phyloP scores from a whole-genome alignment of 2,797 vertebrate genomes.

The Alca torda region DNA sequence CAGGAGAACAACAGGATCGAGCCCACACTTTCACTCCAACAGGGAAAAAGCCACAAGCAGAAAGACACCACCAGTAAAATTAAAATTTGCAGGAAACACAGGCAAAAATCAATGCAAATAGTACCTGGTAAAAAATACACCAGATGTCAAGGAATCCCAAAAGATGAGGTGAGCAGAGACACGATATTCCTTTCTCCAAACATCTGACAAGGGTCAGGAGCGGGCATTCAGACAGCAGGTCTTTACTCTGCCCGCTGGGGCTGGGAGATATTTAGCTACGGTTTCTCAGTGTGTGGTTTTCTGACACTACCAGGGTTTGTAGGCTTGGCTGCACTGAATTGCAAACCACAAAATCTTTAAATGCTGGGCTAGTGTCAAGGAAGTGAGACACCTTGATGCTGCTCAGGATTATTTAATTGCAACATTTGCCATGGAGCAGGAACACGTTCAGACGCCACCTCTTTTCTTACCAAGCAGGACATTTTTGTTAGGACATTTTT shows the following conservation, averaged over 20 bases:
- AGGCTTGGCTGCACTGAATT: not conserved
- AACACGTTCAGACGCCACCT: rapidly evolving
- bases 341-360: not conserved
- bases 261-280: not conserved
- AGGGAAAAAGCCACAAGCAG: not conserved
- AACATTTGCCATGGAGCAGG: not conserved
- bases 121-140: not conserved
- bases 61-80: not conserved
- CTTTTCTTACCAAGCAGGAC: not conserved
- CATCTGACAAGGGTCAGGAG: not conserved
- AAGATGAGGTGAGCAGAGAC: not conserved
- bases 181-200: rapidly evolving
- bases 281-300: rapidly evolving
- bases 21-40: not conserved
- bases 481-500: not conserved
- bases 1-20: not conserved
- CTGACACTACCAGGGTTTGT: not conserved
- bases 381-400: rapidly evolving
- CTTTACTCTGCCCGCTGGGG: rapidly evolving
- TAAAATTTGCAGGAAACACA: not conserved
- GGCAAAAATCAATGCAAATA: not conserved
- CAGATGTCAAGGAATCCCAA: not conserved
- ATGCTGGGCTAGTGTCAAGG: not conserved
- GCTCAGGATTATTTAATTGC: not conserved
- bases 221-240: not conserved